Evolutionary conservation across 1,140 invertebrate species (phyloP), one percentile per base, ranked within the genome.

Genomic region (Lasaia peninsularis): DNA sequence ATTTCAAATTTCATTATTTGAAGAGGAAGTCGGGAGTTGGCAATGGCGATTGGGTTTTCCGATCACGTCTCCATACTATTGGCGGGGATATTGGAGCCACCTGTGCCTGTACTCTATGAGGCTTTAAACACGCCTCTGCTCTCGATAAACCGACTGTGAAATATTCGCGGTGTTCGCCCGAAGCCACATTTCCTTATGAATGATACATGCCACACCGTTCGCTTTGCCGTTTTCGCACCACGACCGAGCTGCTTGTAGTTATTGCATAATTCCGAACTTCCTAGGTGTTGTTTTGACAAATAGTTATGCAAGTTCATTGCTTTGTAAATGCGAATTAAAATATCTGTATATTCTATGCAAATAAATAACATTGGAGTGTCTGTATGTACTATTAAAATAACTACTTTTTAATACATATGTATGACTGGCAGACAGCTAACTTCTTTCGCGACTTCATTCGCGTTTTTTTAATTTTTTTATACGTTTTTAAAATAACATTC

Each of bases 1-100:
- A 84, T 86, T 86, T 83, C 71, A 86, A 84, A 86, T 86, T 86
- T 86, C 83, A 86, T 86, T 86, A 86, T 86, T 84, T 82, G 80
- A 84, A 86, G 75, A 84, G 80, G 78, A 82, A 81, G 80, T 84
- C 79, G 78, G 78, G 76, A 83, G 75, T 82, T 82, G 75, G 71
- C 83, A 82, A 79, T 82, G 72, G 75, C 78, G 62, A 78, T 86
- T 80, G 61, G 70, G 78, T 77, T 87, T 85, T 81, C 82, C 71
- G 81, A 84, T 85, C 85, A 88, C 82, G 85, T 88, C 85, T 78
- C 73, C 71, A 79, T 86, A 80, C 75, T 86, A 88, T 88, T 86
- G 85, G 83, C 73, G 74, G 67, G 80, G 83, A 83, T 88, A 86
- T 86, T 82, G 65, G 73, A 78, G 78, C 81, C 85, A 88, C 85